Base-by-base conservation (phyloP, 2,888 invertebrate species). In the Callyntrura sp. region DNA sequence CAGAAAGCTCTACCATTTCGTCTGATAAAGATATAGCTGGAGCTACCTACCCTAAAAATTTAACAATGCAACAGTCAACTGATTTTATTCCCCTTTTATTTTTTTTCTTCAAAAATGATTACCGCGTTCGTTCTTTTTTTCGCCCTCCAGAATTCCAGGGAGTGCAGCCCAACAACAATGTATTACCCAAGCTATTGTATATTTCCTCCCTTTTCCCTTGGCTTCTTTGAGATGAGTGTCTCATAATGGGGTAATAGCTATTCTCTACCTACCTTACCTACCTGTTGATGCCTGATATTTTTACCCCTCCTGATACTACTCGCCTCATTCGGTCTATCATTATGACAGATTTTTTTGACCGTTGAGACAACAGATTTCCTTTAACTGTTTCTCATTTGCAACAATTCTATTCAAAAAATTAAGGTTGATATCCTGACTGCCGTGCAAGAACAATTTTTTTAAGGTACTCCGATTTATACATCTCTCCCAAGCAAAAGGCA, bases 101-200 rank as follows among this genome's bases (percentile, higher is more conserved):
- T 68, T 68, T 48, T 70, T 43, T 14, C 9, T 48, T 45, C 0
- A 68, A 68, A 68, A 68, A 45, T 57, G 55, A 73, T 76, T 76
- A 76, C 76, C 76, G 23, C 62, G 51, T 84, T 68, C 55, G 35
- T 35, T 23, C 35, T 76, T 23, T 55, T 76, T 73, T 45, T 65
- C 70, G 55, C 85, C 73, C 73, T 43, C 73, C 57, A 70, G 70
- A 76, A 73, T 85, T 85, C 85, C 76, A 70, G 51, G 8, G 70
- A 55, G 65, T 70, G 43, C 43, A 14, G 12, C 28, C 73, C 2
- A 5, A 28, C 43, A 73, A 73, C 45, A 76, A 51, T 23, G 23
- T n/a, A n/a, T 9, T 51, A 14, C 48, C n/a, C n/a, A 23, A 51
- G 48, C 48, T 23, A 76, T 76, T 76, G 25, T 76, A 9, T 76